Conservation (phyloP, 2,797 vertebrate species). For the Telmatherina bonti region DNA sequence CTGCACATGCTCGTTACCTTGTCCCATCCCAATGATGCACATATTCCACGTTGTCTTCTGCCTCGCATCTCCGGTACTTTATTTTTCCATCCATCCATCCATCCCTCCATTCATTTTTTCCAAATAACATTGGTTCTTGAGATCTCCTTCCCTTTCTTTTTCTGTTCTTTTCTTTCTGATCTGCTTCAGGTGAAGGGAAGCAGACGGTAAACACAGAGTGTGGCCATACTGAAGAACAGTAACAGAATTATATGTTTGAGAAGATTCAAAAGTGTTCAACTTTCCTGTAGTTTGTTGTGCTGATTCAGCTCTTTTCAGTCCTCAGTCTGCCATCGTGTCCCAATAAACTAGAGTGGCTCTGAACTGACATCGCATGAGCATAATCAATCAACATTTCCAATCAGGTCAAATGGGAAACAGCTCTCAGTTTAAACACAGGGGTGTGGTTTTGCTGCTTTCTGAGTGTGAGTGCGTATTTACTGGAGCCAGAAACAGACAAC, state of each 20-base stretch:
- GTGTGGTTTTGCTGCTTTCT: conserved; percentile 13
- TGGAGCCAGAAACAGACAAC: conserved; percentile 3
- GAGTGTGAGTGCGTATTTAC: neutral
- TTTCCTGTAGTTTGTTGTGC: conserved; percentile 34
- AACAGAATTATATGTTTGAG: conserved; percentile 12
- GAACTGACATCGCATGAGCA: conserved; percentile 59
- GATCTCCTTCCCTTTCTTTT: too few species aligned
- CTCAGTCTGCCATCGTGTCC: conserved; percentile 27
- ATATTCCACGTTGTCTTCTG: too few species aligned
- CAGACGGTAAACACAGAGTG: too few species aligned
- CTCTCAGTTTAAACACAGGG: conserved; percentile 14
- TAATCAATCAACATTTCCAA: conserved; percentile 76
- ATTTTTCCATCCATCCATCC: too few species aligned
- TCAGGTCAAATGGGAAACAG: conserved; percentile 71
- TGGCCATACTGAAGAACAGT: too few species aligned
- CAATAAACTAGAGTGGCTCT: conserved; percentile 73
- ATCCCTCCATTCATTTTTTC: too few species aligned
- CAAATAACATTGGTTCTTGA: too few species aligned
- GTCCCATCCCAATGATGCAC: too few species aligned
- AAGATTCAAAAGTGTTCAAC: conserved; percentile 25
- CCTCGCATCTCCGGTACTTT: too few species aligned
- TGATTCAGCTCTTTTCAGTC: conserved; percentile 54
- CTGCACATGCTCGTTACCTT: too few species aligned
- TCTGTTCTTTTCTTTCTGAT: too few species aligned
- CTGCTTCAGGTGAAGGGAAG: too few species aligned